Base-by-base conservation (phyloP, 2,888 invertebrate species). In the Pomacea canaliculata region DNA sequence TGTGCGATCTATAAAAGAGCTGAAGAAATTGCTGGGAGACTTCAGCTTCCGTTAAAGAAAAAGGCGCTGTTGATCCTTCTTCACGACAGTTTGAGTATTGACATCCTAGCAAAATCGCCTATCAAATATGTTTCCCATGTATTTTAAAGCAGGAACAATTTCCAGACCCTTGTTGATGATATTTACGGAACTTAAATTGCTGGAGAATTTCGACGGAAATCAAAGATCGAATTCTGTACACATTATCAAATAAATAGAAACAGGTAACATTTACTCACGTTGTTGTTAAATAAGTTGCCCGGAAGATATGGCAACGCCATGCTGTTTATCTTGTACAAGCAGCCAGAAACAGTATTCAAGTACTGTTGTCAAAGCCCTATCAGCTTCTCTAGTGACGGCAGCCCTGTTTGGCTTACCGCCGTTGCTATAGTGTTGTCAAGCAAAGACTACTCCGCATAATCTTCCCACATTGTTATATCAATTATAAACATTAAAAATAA, bases 281-380 rank as follows among this genome's bases (percentile, higher is more conserved):
- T 86, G 66, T 78, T 78, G 73, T 85, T 88, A 77, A 90, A 90
- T 23, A 86, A 84, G 81, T 90, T 90, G 77, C 91, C 91, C 27
- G 90, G 90, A 76, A 91, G 81, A 82, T 89, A 89, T 78, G 91
- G 91, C 83, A 91, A 84, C 71, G 90, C 88, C 91, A 91, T 91
- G 69, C 72, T 86, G 76, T 73, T 49, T 66, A 60, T 48, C 49
- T 73, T 7, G 27, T 59, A 13, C 59, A 60, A 68, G 27, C 46
- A 56, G 51, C 49, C 59, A 60, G 56, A 49, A 19, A 60, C 67
- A 46, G 59, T 23, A 60, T 66, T 18, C 27, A 68, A n/a, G n/a
- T 63, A 7, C n/a, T 27, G 1, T 27, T 27, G 10, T 19, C 63
- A n/a, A 27, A 63, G 51, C 12, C 63, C 27, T 10, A 16, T 63